Base-by-base conservation (phyloP, 1,140 invertebrate genomes). In the Cotesia glomerata region DNA sequence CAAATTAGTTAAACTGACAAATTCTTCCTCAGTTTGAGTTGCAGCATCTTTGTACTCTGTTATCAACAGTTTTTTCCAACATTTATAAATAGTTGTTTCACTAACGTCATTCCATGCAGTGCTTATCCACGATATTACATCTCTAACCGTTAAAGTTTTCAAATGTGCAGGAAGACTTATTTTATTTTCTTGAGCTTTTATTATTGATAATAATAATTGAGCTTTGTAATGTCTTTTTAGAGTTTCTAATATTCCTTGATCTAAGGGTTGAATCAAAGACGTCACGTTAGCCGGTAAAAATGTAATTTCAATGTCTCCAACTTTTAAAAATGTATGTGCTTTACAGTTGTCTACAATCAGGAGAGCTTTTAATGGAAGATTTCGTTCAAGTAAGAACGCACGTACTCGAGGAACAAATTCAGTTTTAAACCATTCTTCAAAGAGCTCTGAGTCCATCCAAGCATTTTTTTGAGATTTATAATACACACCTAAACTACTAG, bases 231-330 rank as follows among this genome's bases (percentile, higher is more conserved):
- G 56, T 39, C 67, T 61, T 69, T 84, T 84, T 34, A 81, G 65
- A 16, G 52, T 56, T 69, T 77, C 72, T 61, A 86, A 74, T 13
- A 82, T 78, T 3, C 79, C 76, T 77, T 84, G 79, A 71, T 82
- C 77, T 63, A 83, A 74, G 5, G 85, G 86, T 75, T 89, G 87
- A 11, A 89, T 59, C 51, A 84, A 70, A 7, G 78, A 77, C 3
- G 86, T 88, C 2, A 84, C 82, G 75, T 89, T 88, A 39, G 85
- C 76, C 16, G 88, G 86, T n/a, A n/a, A 89, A 75, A 84, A 88
- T 9, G 51, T 75, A n/a, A 63, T 62, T 73, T 75, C 11, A 81
- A 73, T 72, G 76, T 80, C 13, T 84, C 45, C 77, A 61, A 75
- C 75, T 72, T 66, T 67, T 35, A 76, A 68, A 61, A 66, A 54